A percentile compares a stretch with the other conserved stretches of the same genome.
phyloP scores from a whole-genome alignment of 2,113 vertebrate species.

The Dicaeum eximium region DNA sequence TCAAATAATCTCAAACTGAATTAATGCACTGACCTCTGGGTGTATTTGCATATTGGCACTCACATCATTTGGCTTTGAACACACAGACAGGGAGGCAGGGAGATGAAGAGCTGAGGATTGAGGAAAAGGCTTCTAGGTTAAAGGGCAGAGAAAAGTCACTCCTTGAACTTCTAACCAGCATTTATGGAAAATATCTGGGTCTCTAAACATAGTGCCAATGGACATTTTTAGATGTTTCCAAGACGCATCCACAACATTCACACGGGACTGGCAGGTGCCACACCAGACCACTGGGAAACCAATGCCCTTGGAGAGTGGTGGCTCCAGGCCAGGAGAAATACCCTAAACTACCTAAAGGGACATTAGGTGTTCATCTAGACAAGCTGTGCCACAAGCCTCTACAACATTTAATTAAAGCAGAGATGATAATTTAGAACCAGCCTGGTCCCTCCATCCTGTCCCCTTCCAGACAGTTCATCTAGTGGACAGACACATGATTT shows the following conservation, averaged over 20 bases:
- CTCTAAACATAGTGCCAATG: not conserved
- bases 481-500: accelerated
- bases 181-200: not conserved
- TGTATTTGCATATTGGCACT: not conserved
- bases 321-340: not conserved
- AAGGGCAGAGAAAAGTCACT: not conserved
- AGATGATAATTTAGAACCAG: not conserved
- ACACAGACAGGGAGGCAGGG: not conserved
- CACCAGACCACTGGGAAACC: not conserved
- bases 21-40: not conserved
- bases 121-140: not conserved
- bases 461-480: not conserved
- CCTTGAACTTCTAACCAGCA: not conserved
- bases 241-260: not conserved
- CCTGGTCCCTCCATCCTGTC: not conserved
- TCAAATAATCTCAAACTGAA: not conserved
- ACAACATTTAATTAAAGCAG: not conserved
- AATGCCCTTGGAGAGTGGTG: not conserved
- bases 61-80: not conserved
- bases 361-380: not conserved
- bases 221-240: not conserved
- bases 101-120: not conserved
- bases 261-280: not conserved
- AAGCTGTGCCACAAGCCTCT: not conserved
- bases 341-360: not conserved